phyloP scores from a whole-genome alignment of 2,888 invertebrate genomes.

The Eilema sororculum region DNA sequence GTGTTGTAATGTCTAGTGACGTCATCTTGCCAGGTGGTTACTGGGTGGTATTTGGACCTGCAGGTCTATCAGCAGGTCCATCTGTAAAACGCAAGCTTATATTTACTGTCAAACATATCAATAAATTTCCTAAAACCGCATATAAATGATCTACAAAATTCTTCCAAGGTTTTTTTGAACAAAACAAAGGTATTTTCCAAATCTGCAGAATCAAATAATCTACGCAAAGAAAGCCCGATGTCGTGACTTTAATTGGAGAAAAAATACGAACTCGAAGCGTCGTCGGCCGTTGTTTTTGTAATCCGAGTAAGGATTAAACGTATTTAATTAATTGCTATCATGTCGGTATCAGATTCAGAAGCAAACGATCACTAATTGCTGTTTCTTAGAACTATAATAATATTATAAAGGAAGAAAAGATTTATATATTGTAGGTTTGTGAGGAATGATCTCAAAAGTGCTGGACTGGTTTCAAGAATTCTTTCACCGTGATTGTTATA shows the following conservation, averaged over 20 bases:
- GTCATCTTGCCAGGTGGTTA: too few relatives aligned
- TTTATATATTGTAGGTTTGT: too few relatives aligned
- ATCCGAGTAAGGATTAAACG: constrained; percentile 53
- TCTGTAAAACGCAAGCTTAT: too few relatives aligned
- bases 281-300: constrained; percentile 48
- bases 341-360: constrained; percentile 43
- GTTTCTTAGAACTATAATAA: constrained; percentile 1
- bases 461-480: too few relatives aligned
- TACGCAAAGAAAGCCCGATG: constrained; percentile 27
- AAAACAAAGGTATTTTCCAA: constrained; percentile 12
- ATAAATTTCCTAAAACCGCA: background rate
- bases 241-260: constrained; percentile 41
- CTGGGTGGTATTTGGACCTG: too few relatives aligned
- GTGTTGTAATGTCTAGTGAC: too few relatives aligned
- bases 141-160: background rate
- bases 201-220: constrained; percentile 22
- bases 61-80: too few relatives aligned
- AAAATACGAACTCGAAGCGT: constrained; percentile 33
- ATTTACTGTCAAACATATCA: background rate
- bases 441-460: too few relatives aligned
- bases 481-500: too few relatives aligned
- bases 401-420: too few relatives aligned
- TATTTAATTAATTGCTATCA: constrained; percentile 58
- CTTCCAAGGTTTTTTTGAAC: background rate
- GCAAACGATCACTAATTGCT: constrained; percentile 44